Conservation (phyloP, 2,797 vertebrate species). For the Hydrocynus forskahlii region DNA sequence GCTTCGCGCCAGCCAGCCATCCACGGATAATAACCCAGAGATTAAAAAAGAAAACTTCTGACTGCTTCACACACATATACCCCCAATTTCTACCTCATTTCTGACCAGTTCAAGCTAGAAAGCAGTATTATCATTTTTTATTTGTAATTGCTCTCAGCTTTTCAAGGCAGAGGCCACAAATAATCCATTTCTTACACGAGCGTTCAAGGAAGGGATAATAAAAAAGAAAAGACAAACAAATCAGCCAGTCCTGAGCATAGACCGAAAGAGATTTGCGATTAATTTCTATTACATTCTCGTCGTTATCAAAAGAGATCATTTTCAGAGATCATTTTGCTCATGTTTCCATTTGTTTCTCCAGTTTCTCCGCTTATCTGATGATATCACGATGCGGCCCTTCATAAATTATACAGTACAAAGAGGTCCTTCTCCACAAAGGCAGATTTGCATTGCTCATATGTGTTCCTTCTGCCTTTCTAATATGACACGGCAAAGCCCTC, state of each 20-base stretch:
- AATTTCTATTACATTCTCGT: slow-evolving; percentile 59
- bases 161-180: slow-evolving; percentile 51
- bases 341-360: background rate
- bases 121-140: slow-evolving; percentile 78
- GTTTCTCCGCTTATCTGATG: slow-evolving; percentile 48
- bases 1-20: slow-evolving; percentile 81
- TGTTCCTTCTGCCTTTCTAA: background rate
- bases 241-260: slow-evolving; percentile 58
- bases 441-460: slow-evolving; percentile 47
- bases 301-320: slow-evolving; percentile 62
- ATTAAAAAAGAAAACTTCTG: slow-evolving; percentile 67
- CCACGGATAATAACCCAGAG: slow-evolving; percentile 88
- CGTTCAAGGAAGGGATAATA: slow-evolving; percentile 3
- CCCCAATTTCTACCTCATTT: slow-evolving; percentile 41
- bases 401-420: slow-evolving; percentile 69
- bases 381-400: slow-evolving; percentile 44
- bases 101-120: slow-evolving; percentile 73
- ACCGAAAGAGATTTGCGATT: slow-evolving; percentile 62
- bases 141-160: slow-evolving; percentile 80
- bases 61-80: slow-evolving; percentile 18
- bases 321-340: slow-evolving; percentile 59
- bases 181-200: slow-evolving; percentile 50
- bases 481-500: slow-evolving; percentile 41
- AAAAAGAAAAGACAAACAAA: slow-evolving; percentile 38
- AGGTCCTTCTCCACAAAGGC: slow-evolving; percentile 48